Evolutionary conservation across 2,797 vertebrate species (phyloP).

Genomic region (Miichthys miiuy): DNA sequence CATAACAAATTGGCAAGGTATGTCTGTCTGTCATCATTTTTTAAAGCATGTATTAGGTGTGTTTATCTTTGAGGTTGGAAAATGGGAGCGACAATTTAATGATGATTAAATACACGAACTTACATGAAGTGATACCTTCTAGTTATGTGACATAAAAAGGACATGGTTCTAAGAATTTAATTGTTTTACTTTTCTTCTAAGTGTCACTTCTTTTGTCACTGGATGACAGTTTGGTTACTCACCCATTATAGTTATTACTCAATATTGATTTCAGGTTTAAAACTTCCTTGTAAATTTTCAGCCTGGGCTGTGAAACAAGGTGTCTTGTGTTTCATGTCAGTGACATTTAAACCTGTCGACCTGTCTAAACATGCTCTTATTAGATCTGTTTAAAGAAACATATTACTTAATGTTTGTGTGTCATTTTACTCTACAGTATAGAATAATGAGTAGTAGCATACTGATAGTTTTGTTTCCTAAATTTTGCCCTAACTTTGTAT

Average conservation of each 20-base stretch:
- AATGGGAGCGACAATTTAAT: background rate
- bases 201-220: slow-evolving; percentile 1
- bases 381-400: background rate
- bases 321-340: background rate
- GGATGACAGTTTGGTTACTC: background rate
- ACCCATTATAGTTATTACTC: background rate
- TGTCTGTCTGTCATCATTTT: background rate
- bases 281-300: background rate
- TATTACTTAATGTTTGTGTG: fast-evolving
- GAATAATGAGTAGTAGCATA: background rate
- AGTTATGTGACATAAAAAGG: background rate
- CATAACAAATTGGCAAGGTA: background rate
- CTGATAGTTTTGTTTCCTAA: background rate
- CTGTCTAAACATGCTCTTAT: slow-evolving; percentile 20
- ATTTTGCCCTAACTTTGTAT: background rate
- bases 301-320: background rate
- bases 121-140: background rate
- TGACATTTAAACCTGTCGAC: background rate
- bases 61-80: background rate
- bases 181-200: background rate
- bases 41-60: background rate
- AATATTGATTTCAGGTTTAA: slow-evolving; percentile 15
- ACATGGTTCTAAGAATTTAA: background rate
- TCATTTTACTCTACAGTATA: background rate
- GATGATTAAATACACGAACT: background rate